Conservation (phyloP, 2,797 vertebrate species). For the Columba guinea region DNA sequence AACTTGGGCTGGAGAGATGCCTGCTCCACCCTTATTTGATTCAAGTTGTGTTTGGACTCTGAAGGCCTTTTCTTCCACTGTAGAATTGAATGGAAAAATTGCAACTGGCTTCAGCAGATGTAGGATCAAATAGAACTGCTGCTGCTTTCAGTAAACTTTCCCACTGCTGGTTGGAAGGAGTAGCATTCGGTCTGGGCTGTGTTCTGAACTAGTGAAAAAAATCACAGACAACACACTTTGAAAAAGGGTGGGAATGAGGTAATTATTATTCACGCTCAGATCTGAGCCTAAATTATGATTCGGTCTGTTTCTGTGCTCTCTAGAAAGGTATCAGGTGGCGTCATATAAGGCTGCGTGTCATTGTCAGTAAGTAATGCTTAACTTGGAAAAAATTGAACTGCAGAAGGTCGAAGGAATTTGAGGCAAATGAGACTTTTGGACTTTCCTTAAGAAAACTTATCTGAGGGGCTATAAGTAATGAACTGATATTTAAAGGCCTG, state of each 20-base stretch:
- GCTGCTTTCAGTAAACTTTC: neutral
- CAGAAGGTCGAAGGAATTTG: neutral
- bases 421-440: neutral
- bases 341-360: neutral
- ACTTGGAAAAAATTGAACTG: neutral
- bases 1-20: neutral
- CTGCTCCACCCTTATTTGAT: neutral
- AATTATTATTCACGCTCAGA: neutral
- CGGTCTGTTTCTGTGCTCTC: neutral
- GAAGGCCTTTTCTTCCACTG: neutral
- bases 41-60: neutral
- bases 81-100: neutral
- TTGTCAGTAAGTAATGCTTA: neutral
- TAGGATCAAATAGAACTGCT: neutral
- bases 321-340: neutral
- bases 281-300: neutral
- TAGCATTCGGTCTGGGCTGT: neutral
- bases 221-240: neutral
- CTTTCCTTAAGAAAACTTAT: neutral
- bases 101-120: neutral
- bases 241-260: neutral
- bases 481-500: neutral
- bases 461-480: neutral
- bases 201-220: neutral
- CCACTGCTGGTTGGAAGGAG: neutral